phyloP scores from a whole-genome alignment of 2,888 invertebrate species.

The Diadromus collaris region DNA sequence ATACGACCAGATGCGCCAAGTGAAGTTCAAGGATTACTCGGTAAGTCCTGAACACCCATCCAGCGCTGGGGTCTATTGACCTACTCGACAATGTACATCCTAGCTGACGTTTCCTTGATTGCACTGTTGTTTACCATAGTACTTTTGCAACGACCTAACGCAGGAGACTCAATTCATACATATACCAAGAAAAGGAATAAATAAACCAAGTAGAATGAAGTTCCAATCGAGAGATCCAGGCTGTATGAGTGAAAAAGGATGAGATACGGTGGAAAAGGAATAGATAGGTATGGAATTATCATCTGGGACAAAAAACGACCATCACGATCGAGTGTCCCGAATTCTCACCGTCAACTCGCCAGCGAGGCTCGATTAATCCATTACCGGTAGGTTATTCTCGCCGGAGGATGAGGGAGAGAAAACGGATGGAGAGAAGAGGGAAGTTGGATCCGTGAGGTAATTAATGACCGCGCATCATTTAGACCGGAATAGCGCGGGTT shows the following conservation, averaged over 20 bases:
- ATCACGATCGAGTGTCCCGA: neutral
- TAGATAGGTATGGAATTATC: neutral
- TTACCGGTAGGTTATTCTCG: conserved; percentile 59
- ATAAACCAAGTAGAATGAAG: neutral
- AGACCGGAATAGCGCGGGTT: neutral
- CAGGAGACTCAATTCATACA: neutral
- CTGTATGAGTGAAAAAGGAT: neutral
- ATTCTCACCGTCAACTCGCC: neutral
- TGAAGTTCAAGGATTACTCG: conserved; percentile 18
- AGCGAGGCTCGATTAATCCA: conserved; percentile 67
- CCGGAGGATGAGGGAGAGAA: neutral
- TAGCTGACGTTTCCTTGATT: neutral
- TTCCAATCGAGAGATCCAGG: neutral
- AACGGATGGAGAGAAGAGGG: neutral
- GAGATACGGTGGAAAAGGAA: neutral
- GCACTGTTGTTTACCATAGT: neutral
- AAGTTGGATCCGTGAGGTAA: conserved; percentile 38
- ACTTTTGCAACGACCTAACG: neutral
- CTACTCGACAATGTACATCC: neutral
- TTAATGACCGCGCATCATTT: conserved; percentile 55
- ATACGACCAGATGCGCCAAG: conserved; percentile 5
- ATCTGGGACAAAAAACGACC: neutral
- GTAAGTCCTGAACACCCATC: conserved; percentile 3
- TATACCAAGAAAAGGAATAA: neutral
- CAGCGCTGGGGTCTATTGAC: neutral